Evolutionary conservation across 2,113 vertebrate genomes (phyloP).

Genomic region (Plotosus lineatus): DNA sequence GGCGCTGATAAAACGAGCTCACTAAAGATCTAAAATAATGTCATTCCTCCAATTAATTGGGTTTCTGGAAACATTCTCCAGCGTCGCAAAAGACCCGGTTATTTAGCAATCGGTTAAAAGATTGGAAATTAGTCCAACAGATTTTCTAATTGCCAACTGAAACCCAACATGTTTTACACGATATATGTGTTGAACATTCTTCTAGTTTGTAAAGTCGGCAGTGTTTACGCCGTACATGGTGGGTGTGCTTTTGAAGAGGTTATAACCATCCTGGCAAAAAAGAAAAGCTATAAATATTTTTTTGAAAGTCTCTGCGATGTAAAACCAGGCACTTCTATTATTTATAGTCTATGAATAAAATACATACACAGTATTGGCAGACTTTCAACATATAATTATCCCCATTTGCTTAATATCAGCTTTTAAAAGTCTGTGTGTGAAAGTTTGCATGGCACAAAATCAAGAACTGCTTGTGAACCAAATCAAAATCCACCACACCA

Average conservation of each 20-base stretch:
- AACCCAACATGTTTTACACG: not conserved
- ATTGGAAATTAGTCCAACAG: slow-evolving; percentile 19
- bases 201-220: not conserved
- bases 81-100: slow-evolving; percentile 37
- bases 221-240: not conserved
- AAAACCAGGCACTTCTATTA: not conserved
- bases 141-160: slow-evolving; percentile 4
- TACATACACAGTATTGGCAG: slow-evolving; percentile 10
- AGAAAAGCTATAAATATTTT: not conserved
- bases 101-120: slow-evolving; percentile 15
- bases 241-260: not conserved
- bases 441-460: slow-evolving; percentile 28
- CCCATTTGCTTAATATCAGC: slow-evolving; percentile 31
- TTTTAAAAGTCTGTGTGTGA: slow-evolving; percentile 20
- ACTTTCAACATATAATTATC: slow-evolving; percentile 30
- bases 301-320: not conserved
- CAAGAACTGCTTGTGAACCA: slow-evolving; percentile 13
- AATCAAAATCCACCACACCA: slow-evolving; percentile 21
- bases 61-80: slow-evolving; percentile 55
- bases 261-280: not conserved
- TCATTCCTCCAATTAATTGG: slow-evolving; percentile 54
- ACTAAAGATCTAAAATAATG: slow-evolving; percentile 64
- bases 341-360: slow-evolving; percentile 4
- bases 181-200: not conserved
- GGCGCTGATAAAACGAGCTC: slow-evolving; percentile 67